Base-by-base conservation (phyloP, 2,888 invertebrate species). In the Idaea aversata region DNA sequence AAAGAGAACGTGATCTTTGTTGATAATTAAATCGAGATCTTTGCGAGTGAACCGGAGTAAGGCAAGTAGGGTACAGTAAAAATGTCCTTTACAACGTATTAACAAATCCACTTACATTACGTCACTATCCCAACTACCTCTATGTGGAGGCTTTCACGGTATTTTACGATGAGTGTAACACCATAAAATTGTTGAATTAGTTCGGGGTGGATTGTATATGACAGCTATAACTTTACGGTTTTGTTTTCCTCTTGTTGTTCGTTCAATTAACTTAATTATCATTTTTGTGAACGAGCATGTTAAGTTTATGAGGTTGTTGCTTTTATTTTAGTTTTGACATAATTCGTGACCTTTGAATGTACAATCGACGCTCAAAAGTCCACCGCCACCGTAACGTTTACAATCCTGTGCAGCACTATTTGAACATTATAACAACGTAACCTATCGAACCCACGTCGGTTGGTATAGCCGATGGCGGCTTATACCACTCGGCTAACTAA, bases 121-220 rank as follows among this genome's bases (percentile, higher is more conserved):
- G 64, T 70, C 67, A 68, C 64, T 38, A 61, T 38, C 25, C 61
- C 47, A 15, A 60, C 61, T 25, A 68, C 65, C 47, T 47, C 47
- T 25, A 62, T 65, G 65, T 62, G 63, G 70, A 62, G 62, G 63
- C 68, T 59, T 57, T 64, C 65, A 64, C 57, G 65, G 63, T 62
- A 64, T 64, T 74, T 76, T 74, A 76, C 70, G 76, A 67, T 47
- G 67, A 59, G 63, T 36, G 61, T 59, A 65, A 34, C 47, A 25
- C 66, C 69, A 64, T 76, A 74, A 74, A 75, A 63, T 63, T 66
- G 69, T 65, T 64, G 71, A 75, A 70, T 74, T 74, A 73, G 70
- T 67, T 65, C 61, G 63, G 66, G 67, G 62, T 60, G 68, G 64
- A 70, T 63, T 63, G 66, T 72, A 67, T 71, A 72, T 68, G 69